Evolutionary conservation across 2,888 invertebrate species (phyloP).

Genomic region (Orchestes rusci): DNA sequence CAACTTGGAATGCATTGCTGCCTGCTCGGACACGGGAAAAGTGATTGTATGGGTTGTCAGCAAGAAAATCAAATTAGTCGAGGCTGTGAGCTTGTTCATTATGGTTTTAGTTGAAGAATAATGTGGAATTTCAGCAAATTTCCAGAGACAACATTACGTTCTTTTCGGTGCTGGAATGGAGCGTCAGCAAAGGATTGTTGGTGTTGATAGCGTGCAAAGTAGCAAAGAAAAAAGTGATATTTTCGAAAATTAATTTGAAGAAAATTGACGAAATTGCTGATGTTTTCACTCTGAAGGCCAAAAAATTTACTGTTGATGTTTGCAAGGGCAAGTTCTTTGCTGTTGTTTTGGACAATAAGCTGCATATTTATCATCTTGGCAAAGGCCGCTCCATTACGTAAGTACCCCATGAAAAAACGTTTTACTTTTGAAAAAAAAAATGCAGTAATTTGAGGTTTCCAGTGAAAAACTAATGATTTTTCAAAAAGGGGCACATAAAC

Average conservation of each 20-base stretch:
- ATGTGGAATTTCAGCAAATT: slow-evolving; percentile 32
- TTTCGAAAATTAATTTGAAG: slow-evolving; percentile 27
- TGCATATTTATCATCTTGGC: no score
- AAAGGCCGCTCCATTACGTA: no score
- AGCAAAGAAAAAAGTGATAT: slow-evolving; percentile 22
- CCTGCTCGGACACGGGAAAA: slow-evolving; percentile 51
- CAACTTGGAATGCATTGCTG: slow-evolving; percentile 45
- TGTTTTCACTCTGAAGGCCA: slow-evolving; percentile 21
- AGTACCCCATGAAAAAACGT: no score
- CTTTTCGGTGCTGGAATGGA: slow-evolving; percentile 29
- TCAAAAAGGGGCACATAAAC: no score
- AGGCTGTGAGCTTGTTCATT: slow-evolving; percentile 40
- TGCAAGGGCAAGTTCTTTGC: slow-evolving; percentile 31
- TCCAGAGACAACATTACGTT: slow-evolving; percentile 23
- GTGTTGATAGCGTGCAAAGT: slow-evolving; percentile 29
- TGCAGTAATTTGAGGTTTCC: no score
- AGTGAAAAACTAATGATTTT: no score
- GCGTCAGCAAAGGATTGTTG: slow-evolving; percentile 24
- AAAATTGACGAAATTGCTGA: slow-evolving; percentile 16
- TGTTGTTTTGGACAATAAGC: slow-evolving; percentile 25
- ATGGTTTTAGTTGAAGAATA: no score
- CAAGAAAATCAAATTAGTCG: slow-evolving; percentile 42
- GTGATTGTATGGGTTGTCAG: slow-evolving; percentile 52
- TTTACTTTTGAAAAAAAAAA: no score
- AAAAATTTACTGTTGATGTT: slow-evolving; percentile 28